Evolutionary conservation across 2,888 invertebrate genomes (phyloP).

Genomic region (Amblyjoppa proteus): DNA sequence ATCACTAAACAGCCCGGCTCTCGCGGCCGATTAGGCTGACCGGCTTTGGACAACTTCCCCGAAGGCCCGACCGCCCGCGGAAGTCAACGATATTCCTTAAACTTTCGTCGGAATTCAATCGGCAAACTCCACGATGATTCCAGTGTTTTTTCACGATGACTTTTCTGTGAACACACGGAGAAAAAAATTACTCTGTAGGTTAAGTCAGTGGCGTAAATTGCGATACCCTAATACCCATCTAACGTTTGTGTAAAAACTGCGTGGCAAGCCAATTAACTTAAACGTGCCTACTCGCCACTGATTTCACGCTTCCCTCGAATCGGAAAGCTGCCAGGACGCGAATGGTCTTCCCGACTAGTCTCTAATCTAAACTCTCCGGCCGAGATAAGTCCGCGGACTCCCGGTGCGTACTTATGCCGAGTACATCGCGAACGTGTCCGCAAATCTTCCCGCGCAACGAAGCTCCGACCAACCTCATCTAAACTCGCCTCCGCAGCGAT

Average conservation of each 20-base stretch:
- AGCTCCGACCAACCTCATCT: conserved; percentile 16
- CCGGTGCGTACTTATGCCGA: not conserved
- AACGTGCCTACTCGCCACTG: not conserved
- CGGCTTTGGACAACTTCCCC: not conserved
- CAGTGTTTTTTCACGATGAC: not conserved
- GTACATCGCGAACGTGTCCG: conserved; percentile 3
- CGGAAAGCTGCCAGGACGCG: not conserved
- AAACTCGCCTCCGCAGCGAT: conserved; percentile 18
- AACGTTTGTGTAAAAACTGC: not conserved
- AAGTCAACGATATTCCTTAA: not conserved
- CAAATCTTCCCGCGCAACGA: not conserved
- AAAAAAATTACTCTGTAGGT: no score
- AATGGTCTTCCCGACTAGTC: not conserved
- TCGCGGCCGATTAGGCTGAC: not conserved
- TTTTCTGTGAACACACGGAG: no score
- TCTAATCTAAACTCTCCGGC: not conserved
- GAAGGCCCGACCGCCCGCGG: not conserved
- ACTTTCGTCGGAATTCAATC: not conserved
- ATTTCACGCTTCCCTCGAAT: not conserved
- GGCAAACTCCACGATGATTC: not conserved
- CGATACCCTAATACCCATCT: not conserved
- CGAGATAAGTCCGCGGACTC: not conserved
- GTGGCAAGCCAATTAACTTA: not conserved
- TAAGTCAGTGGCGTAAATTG: no score
- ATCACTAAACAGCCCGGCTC: conserved; percentile 4